Evolutionary conservation across 37 sponge, comb jelly and placozoan species (phyloP).

Genomic region (Cliona cf. orientalis): DNA sequence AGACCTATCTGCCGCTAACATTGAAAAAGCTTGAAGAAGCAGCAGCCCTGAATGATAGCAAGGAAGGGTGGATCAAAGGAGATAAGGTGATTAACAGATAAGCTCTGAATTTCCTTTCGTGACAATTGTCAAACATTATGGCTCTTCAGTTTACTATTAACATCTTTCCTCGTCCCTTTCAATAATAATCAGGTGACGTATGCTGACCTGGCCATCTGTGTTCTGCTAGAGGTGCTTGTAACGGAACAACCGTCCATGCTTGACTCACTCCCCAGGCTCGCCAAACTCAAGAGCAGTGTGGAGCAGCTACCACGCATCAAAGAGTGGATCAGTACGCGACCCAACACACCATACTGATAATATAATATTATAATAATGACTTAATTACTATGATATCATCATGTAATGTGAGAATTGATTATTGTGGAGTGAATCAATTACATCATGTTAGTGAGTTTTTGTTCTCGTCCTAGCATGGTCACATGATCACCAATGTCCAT

Average conservation of each 20-base stretch:
- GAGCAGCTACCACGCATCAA: slow-evolving; percentile 44
- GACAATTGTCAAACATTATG: not conserved
- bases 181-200: slow-evolving; percentile 45
- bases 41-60: not conserved
- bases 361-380: not conserved
- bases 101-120: not conserved
- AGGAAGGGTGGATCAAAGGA: slow-evolving; percentile 52
- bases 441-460: not conserved
- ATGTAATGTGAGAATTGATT: not conserved
- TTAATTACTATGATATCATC: not conserved
- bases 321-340: slow-evolving; percentile 37
- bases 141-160: not conserved
- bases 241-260: slow-evolving; percentile 5
- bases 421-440: not conserved
- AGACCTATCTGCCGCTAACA: slow-evolving; percentile 20
- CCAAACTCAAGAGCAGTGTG: slow-evolving; percentile 38
- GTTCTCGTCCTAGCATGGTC: not conserved
- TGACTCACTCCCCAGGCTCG: slow-evolving; percentile 10
- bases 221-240: slow-evolving; percentile 27
- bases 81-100: slow-evolving; percentile 20
- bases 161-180: not conserved
- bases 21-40: slow-evolving; percentile 41
- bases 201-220: slow-evolving; percentile 51
- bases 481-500: not conserved
- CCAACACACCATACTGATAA: slow-evolving; percentile 12